A percentile compares a stretch with the other conserved stretches of the same genome.
Conservation (phyloP, 2,797 vertebrate species). For the Scolopax rusticola region DNA sequence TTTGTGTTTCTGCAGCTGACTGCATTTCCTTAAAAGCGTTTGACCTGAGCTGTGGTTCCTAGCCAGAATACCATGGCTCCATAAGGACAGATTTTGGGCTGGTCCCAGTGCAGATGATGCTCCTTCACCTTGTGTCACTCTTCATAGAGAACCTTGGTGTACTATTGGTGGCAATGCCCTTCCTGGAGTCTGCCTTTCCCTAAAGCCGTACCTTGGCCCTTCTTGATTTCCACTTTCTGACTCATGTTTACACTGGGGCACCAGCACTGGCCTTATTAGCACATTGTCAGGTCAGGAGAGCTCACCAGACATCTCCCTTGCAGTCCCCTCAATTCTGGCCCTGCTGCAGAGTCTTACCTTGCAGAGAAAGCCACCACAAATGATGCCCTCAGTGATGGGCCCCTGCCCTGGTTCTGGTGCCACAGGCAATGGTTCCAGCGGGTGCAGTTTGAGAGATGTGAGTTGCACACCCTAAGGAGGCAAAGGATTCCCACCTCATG, state of each 20-base stretch:
- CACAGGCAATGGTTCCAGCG: background rate
- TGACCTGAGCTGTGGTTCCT: background rate
- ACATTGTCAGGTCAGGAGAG: background rate
- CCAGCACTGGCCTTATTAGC: background rate
- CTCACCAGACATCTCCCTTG: background rate
- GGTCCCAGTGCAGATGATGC: rapidly evolving
- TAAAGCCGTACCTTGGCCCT: rapidly evolving
- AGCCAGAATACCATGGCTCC: background rate
- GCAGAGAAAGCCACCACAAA: background rate
- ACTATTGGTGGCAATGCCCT: background rate
- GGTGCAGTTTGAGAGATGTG: background rate
- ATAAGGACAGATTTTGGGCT: background rate
- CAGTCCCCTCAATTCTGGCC: background rate
- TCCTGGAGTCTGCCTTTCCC: background rate
- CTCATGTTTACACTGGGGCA: background rate
- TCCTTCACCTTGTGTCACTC: background rate
- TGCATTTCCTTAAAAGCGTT: background rate
- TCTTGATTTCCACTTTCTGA: background rate
- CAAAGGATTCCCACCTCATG: rapidly evolving
- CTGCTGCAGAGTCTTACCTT: background rate
- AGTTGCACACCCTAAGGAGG: background rate
- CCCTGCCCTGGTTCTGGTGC: background rate
- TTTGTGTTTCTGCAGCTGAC: background rate
- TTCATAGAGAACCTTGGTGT: background rate
- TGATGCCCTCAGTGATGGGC: rapidly evolving